Evolutionary conservation across 2,113 vertebrate species (phyloP).

Genomic region (Atractosteus spatula): DNA sequence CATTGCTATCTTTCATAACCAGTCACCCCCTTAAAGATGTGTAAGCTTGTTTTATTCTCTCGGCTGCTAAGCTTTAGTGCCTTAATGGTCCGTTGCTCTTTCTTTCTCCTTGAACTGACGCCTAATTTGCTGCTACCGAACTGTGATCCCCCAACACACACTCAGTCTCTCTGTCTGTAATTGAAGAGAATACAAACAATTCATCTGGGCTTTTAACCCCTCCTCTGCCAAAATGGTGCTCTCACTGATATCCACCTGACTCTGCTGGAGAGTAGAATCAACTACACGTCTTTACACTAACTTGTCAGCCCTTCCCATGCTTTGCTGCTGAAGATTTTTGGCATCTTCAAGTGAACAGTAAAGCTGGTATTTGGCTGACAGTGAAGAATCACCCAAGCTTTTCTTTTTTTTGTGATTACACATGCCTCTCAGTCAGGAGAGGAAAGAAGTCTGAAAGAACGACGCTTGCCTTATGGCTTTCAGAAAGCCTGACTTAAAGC

Average conservation of each 20-base stretch:
- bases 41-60: conserved; percentile 15
- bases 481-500: no score
- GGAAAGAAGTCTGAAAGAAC: neutral
- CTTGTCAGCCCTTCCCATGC: no score
- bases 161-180: neutral
- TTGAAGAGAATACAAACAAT: neutral
- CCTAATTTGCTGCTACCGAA: neutral
- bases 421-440: neutral
- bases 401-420: neutral
- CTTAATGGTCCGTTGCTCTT: conserved; percentile 15
- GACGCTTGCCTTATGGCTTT: no score
- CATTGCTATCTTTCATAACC: conserved; percentile 25
- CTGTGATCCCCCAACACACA: neutral
- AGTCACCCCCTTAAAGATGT: conserved; percentile 24
- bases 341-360: neutral
- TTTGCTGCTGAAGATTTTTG: neutral
- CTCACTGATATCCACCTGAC: neutral
- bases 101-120: conserved; percentile 1
- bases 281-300: no score
- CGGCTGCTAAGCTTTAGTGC: conserved; percentile 15
- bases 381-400: neutral
- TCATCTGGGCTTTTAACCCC: conserved; percentile 19
- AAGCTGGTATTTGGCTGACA: neutral
- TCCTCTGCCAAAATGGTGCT: neutral
- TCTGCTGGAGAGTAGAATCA: neutral